A percentile compares a stretch with the other conserved stretches of the same genome.
phyloP scores from a whole-genome alignment of 2,113 vertebrate species.

The Alouatta palliata region DNA sequence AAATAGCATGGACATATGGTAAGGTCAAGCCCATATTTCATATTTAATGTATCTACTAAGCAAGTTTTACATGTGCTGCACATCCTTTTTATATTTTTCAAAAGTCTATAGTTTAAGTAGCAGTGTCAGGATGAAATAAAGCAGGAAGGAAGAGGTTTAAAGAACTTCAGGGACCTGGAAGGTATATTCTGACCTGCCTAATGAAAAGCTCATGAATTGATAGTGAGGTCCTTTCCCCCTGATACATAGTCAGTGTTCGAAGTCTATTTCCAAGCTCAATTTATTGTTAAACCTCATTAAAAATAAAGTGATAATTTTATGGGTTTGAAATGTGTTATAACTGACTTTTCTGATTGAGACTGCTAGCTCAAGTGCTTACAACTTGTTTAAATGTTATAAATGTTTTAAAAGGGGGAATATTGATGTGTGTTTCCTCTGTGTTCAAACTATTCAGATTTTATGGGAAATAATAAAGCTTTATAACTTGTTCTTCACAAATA shows the following conservation, averaged over 20 bases:
- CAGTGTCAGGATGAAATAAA: neutral
- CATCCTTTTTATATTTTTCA: neutral
- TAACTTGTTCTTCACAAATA: slow-evolving; percentile 53
- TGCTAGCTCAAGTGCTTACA: neutral
- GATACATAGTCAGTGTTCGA: slow-evolving; percentile 49
- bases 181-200: neutral
- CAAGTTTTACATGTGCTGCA: neutral
- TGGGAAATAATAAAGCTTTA: slow-evolving; percentile 76
- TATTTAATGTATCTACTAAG: neutral
- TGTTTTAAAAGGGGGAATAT: slow-evolving; percentile 69
- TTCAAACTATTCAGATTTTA: slow-evolving; percentile 73
- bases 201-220: neutral
- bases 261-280: slow-evolving; percentile 51
- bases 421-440: slow-evolving; percentile 58
- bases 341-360: slow-evolving; percentile 41
- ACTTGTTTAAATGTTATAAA: slow-evolving; percentile 51
- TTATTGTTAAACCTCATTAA: slow-evolving; percentile 66
- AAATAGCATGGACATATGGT: neutral
- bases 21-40: neutral
- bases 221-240: slow-evolving; percentile 51
- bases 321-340: slow-evolving; percentile 68
- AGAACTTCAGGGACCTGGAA: neutral
- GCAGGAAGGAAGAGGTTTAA: neutral
- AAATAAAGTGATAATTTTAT: slow-evolving; percentile 65
- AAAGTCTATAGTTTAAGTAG: slow-evolving; percentile 20